Evolutionary conservation across 1,140 invertebrate species (phyloP).

Genomic region (Anoplolepis gracilipes): DNA sequence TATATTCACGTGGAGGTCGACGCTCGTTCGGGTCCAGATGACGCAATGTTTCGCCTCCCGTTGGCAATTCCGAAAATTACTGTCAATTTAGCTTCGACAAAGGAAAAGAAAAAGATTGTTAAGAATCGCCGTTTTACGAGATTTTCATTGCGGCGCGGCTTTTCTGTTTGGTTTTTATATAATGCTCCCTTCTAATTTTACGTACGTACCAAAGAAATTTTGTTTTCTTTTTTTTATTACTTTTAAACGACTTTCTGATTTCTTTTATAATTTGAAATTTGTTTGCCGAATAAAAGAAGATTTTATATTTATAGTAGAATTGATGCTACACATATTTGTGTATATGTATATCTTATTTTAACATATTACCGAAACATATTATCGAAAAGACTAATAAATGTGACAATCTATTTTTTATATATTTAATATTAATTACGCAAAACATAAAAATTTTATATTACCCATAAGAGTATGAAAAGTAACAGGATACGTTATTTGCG

Average conservation of each 20-base stretch:
- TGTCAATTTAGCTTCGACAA: conserved; percentile 14
- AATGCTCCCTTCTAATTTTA: conserved; percentile 9
- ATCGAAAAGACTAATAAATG: conserved; percentile 4
- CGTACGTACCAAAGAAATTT: not conserved
- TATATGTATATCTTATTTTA: conserved; percentile 13
- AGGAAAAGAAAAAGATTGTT: not conserved
- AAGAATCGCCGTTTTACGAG: conserved; percentile 36
- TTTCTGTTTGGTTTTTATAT: not conserved
- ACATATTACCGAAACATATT: not conserved
- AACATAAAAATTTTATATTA: not conserved
- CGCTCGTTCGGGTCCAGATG: conserved; percentile 18
- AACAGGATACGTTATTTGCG: not conserved
- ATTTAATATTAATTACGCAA: not conserved
- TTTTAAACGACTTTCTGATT: conserved; percentile 21
- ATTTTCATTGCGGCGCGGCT: conserved; percentile 44
- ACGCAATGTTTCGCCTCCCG: conserved; percentile 43
- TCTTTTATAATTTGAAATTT: conserved; percentile 24
- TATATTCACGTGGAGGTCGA: not conserved
- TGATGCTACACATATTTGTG: not conserved
- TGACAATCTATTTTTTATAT: not conserved
- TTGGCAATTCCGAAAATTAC: conserved; percentile 62
- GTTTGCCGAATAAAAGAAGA: not conserved
- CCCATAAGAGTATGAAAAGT: not conserved
- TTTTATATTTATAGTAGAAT: not conserved
- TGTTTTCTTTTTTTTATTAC: conserved; percentile 14